Evolutionary conservation across 2,113 vertebrate genomes (phyloP), one percentile per base, ranked within the genome.

Genomic region (Gasterosteus nipponicus): DNA sequence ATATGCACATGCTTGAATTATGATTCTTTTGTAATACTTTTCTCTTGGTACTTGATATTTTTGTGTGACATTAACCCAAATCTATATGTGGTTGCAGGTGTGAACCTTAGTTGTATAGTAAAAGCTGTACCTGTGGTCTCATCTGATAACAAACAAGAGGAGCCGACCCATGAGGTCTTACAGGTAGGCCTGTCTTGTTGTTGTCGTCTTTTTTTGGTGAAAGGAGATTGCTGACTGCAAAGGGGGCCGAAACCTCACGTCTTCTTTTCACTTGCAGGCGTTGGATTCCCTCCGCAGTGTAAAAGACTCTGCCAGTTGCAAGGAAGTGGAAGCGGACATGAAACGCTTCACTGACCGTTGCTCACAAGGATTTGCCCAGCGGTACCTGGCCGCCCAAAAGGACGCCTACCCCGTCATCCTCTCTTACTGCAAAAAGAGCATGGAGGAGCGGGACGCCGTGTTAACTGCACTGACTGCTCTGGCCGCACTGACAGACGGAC

Each of bases 41-140:
- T 19, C 26, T 31, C 0, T 26, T 29, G 64, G 0, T 59, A 6
- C 16, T 61, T 75, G 22, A 56, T 47, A 35, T 26, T 42, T 59
- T 78, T 59, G 14, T 67, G 14, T 62, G 8, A 69, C 16, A 47
- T 73, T 85, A 57, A 75, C 9, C 7, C 7, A 12, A 35, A 38
- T 69, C 0, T 58, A 39, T 77, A 29, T 80, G 26, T 78, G 19
- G 3, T 35, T 76, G 16, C 84, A 99, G 98, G 97, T 67, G 97
- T 99, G 69, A 96, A 99, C 77, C 94, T 99, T 67, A 95, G 89
- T 83, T 97, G 94, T 71, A 96, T 99, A 35, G 93, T 99, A 44
- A 96, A 97, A 92, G 92, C 89, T 16, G 92, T 93, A 1, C 91
- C 91, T 9, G 74, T 77, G 69, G 70, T 16, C 7, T 63, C 85